Evolutionary conservation across 2,888 invertebrate genomes (phyloP).

Genomic region (Latrodectus elegans): DNA sequence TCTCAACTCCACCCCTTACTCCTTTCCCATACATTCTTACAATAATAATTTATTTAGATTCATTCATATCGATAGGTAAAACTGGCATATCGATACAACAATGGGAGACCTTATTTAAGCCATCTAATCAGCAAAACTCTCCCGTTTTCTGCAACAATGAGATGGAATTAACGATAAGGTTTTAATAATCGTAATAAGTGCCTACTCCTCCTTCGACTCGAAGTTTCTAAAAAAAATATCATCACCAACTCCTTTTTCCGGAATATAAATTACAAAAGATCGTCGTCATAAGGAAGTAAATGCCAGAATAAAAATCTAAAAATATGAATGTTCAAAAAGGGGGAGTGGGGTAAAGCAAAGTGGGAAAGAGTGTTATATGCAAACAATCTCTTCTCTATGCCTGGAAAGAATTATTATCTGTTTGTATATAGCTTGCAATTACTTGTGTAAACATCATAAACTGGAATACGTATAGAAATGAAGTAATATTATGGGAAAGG

Average conservation of each 20-base stretch:
- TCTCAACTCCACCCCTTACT: neutral
- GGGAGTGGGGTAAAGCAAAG: neutral
- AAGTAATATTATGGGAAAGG: constrained; percentile 38
- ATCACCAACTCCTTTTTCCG: constrained; percentile 3
- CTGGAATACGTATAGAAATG: constrained; percentile 58
- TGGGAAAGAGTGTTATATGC: constrained; percentile 53
- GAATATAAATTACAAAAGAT: neutral
- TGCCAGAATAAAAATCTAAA: constrained; percentile 56
- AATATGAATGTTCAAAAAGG: constrained; percentile 21
- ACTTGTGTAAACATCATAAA: constrained; percentile 68
- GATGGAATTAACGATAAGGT: constrained; percentile 41
- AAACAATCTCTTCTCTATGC: constrained; percentile 53
- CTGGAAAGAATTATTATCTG: constrained; percentile 62
- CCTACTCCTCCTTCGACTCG: neutral
- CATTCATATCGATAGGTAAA: constrained; percentile 25
- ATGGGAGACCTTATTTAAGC: neutral
- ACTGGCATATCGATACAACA: neutral
- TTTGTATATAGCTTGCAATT: constrained; percentile 67
- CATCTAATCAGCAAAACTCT: constrained; percentile 45
- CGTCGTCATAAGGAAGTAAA: constrained; percentile 9
- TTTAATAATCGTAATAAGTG: constrained; percentile 61
- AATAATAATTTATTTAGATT: constrained; percentile 66
- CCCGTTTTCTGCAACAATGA: constrained; percentile 40
- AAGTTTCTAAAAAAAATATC: constrained; percentile 3
- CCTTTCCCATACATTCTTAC: constrained; percentile 9